Evolutionary conservation across 1,140 invertebrate species (phyloP).

Genomic region (Magallana gigas): DNA sequence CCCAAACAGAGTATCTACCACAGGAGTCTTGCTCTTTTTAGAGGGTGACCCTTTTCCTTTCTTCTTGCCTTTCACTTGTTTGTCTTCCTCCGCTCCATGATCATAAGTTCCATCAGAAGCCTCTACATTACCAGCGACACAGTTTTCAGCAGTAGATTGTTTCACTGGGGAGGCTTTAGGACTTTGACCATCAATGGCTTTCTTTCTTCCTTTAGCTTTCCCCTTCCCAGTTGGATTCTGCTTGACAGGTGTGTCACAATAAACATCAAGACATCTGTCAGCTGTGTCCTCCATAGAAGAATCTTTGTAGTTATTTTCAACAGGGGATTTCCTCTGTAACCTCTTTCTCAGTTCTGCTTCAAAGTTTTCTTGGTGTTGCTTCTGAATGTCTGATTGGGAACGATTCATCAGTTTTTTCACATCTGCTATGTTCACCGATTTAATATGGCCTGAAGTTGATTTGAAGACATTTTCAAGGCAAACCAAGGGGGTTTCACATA

Average conservation of each 20-base stretch:
- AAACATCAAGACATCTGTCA: background rate
- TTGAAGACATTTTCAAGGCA: slow-evolving; percentile 8
- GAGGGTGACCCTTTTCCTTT: slow-evolving; percentile 3
- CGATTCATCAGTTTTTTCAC: slow-evolving; percentile 22
- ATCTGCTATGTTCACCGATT: background rate
- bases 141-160: background rate
- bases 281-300: background rate
- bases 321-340: slow-evolving; percentile 7
- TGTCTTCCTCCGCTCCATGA: background rate
- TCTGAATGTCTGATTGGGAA: slow-evolving; percentile 19
- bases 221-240: slow-evolving; percentile 11
- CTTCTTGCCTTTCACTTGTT: background rate
- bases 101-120: background rate
- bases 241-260: slow-evolving; percentile 20
- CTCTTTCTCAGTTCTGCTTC: slow-evolving; percentile 15
- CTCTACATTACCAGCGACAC: background rate
- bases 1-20: background rate
- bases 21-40: background rate
- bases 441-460: background rate
- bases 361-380: slow-evolving; percentile 30
- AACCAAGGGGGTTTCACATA: background rate
- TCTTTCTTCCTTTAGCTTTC: background rate
- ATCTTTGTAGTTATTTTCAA: slow-evolving; percentile 27
- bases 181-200: background rate
- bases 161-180: slow-evolving; percentile 16